Base-by-base conservation (phyloP, 2,888 invertebrate species). In the Eudasyphora cyanicolor region DNA sequence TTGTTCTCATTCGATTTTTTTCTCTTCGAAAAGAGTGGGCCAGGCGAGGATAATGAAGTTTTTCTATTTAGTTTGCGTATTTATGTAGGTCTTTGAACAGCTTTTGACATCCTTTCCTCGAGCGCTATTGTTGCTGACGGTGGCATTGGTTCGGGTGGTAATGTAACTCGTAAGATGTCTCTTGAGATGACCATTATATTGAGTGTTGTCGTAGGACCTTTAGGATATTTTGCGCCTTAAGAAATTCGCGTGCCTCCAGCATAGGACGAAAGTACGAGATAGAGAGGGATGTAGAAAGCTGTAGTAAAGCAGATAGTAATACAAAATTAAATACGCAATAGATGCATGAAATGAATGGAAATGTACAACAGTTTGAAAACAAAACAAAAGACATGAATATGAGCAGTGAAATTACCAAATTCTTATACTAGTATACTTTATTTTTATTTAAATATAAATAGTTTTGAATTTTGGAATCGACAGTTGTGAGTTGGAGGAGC, bases 181-280 rank as follows among this genome's bases (percentile, higher is more conserved):
- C 51, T 24, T 51, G n/a, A n/a, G 60, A 54, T 76, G 76, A 21
- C 35, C 24, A 42, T 76, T 76, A 69, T 57, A 5, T 35, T 57
- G 76, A 69, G 54, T 38, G 69, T 57, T 60, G 21, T n/a, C 35
- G 32, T 70, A 49, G 60, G 77, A 77, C 77, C 35, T 69, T 67
- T 29, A 29, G 29, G 19, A 29, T 42, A 60, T 45, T 69, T 77
- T 62, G 38, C 77, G 77, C 29, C 60, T 77, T 69, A 70, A 19
- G 19, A 19, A 57, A 77, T 60, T 77, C 24, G 60, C 70, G 60
- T 77, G 60, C 29, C 24, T 76, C 14, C n/a, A 71, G 21, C n/a
- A 71, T 0, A 5, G 21, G 8, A 24, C 27, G 17, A 21, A 60
- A 60, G 57, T 19, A 27, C 3, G 19, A n/a, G n/a, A n/a, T n/a